Conservation (phyloP, 1,140 invertebrate genomes). For the Drosophila miranda region DNA sequence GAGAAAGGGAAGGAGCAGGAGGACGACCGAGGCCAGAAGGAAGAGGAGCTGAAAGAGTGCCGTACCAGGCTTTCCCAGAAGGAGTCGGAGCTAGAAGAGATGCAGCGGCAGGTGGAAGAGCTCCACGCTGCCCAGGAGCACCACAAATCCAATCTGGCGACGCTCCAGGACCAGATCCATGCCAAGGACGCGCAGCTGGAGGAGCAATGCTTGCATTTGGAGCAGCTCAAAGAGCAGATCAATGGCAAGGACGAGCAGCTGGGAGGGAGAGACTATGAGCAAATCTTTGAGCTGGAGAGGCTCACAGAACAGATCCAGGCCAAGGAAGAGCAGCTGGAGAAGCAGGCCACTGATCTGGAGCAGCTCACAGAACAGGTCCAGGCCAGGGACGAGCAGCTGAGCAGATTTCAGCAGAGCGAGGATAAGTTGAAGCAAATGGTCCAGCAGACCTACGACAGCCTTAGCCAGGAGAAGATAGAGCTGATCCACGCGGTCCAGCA, state of each 20-base stretch:
- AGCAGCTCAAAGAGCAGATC: constrained; percentile 2
- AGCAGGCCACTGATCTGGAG: background rate
- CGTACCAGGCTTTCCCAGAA: background rate
- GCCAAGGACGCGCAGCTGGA: constrained; percentile 9
- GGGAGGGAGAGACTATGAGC: no score
- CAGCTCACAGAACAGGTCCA: constrained; percentile 1
- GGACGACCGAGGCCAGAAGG: constrained; percentile 4
- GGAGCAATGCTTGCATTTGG: background rate
- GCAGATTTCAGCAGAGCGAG: constrained; percentile 7
- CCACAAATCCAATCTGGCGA: constrained; percentile 20
- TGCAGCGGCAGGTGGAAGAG: background rate
- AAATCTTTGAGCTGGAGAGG: constrained; percentile 6
- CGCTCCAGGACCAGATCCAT: constrained; percentile 15
- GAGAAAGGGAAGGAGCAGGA: background rate
- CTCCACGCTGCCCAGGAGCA: constrained; percentile 6
- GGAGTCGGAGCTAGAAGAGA: background rate
- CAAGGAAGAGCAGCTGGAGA: constrained; percentile 8
- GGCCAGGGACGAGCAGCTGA: background rate
- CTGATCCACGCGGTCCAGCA: constrained; percentile 88
- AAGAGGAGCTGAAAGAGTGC: constrained; percentile 2
- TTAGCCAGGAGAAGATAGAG: constrained; percentile 86
- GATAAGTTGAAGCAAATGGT: constrained; percentile 23
- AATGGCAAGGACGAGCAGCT: constrained; percentile 4
- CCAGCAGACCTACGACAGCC: constrained; percentile 62
- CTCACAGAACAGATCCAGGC: constrained; percentile 7